These are phyloP conservation scores for Slavum lentiscoides DNA, from an alignment of 2,888 invertebrate species.

Conservation along the genomic window DNA sequence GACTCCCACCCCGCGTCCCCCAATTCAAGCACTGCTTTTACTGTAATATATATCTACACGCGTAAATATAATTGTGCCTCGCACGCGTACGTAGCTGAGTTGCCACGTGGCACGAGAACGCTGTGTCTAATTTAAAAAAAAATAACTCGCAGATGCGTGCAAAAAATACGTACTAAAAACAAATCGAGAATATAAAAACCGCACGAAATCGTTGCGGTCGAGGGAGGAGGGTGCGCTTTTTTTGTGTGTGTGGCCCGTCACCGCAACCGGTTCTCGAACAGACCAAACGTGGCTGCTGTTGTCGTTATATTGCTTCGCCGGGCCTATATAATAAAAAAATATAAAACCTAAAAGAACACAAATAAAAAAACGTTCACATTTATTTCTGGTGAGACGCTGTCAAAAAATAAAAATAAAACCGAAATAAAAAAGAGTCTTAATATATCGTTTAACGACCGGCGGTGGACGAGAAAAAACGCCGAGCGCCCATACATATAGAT, in stretches of 20 bases:
- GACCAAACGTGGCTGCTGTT: not conserved
- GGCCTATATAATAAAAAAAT: constrained; percentile 7
- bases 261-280: constrained; percentile 34
- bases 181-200: constrained; percentile 20
- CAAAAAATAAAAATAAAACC: constrained; percentile 7
- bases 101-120: too few relatives aligned
- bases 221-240: constrained; percentile 12
- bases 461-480: constrained; percentile 30
- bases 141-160: constrained; percentile 18
- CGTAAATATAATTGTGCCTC: too few relatives aligned
- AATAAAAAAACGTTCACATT: constrained; percentile 25
- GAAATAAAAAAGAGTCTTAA: constrained; percentile 46
- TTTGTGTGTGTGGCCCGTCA: constrained; percentile 12
- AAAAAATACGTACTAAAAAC: constrained; percentile 24
- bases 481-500: constrained; percentile 1
- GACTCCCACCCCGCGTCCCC: too few relatives aligned
- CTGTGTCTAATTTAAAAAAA: constrained; percentile 24
- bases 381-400: constrained; percentile 47
- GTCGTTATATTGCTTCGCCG: constrained; percentile 21
- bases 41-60: too few relatives aligned
- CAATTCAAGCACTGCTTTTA: too few relatives aligned
- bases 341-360: constrained; percentile 8
- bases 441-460: constrained; percentile 48
- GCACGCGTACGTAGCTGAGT: too few relatives aligned
- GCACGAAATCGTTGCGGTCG: constrained; percentile 10